These are phyloP conservation scores for Panthera tigris DNA, from an alignment of 2,113 vertebrate genomes.

Conservation along the genomic window DNA sequence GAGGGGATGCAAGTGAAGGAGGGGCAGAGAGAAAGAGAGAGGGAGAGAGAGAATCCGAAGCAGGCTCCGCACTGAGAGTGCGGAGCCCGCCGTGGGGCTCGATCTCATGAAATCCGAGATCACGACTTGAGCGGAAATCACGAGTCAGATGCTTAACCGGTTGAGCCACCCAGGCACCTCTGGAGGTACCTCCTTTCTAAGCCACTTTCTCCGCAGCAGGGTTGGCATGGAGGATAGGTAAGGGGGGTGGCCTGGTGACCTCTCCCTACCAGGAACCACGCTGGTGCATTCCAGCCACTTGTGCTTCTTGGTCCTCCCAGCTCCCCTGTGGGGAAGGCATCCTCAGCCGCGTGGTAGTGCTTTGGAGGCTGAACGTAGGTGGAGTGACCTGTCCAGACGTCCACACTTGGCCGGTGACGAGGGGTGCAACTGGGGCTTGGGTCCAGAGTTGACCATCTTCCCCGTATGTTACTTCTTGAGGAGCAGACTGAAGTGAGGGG, in stretches of 20 bases:
- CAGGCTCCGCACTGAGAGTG: too few species aligned
- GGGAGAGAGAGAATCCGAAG: too few species aligned
- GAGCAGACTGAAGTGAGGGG: accelerated
- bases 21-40: too few species aligned
- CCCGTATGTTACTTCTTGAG: background rate
- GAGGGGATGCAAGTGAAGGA: too few species aligned
- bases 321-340: background rate
- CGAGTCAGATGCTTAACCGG: too few species aligned
- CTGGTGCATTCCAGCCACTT: accelerated
- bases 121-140: too few species aligned
- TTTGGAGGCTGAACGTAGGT: background rate
- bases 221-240: background rate
- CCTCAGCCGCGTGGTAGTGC: accelerated
- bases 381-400: accelerated
- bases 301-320: accelerated
- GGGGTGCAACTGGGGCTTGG: background rate
- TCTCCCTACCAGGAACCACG: too few species aligned
- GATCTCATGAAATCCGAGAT: too few species aligned
- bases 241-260: background rate
- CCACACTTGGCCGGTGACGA: background rate
- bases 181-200: background rate
- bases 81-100: too few species aligned
- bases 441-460: background rate
- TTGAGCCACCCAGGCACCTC: too few species aligned
- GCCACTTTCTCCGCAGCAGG: background rate